phyloP scores from a whole-genome alignment of 2,888 invertebrate genomes.

The Tetropium fuscum region DNA sequence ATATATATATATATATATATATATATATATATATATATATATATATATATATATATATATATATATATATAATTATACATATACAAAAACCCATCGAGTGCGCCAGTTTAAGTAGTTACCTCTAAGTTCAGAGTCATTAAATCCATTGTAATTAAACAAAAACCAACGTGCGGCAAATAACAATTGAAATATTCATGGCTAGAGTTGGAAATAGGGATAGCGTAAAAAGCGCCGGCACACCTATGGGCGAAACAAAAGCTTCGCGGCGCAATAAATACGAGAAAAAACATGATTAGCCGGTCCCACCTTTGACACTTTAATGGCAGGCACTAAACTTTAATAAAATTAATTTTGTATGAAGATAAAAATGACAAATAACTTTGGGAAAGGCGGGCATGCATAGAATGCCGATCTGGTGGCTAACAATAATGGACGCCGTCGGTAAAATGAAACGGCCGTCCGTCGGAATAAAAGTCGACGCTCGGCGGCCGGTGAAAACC shows the following conservation, averaged over 20 bases:
- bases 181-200: no score
- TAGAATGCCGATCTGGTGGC: slow-evolving; percentile 40
- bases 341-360: slow-evolving; percentile 29
- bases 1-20: no score
- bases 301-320: slow-evolving; percentile 20
- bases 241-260: no score
- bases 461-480: slow-evolving; percentile 38
- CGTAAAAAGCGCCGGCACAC: neutral
- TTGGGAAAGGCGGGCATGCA: slow-evolving; percentile 38
- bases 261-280: slow-evolving; percentile 1
- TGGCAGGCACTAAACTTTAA: slow-evolving; percentile 10
- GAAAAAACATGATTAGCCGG: slow-evolving; percentile 1
- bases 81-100: no score
- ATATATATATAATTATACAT: no score
- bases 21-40: no score
- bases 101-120: no score
- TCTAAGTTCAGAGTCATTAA: no score
- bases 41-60: no score
- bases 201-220: no score
- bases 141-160: no score
- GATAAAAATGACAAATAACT: slow-evolving; percentile 45
- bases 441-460: slow-evolving; percentile 42
- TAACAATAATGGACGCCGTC: slow-evolving; percentile 40
- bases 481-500: slow-evolving; percentile 37
- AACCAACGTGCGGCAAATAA: no score